Conservation (phyloP, 1,140 invertebrate genomes). For the Ylistrum balloti region DNA sequence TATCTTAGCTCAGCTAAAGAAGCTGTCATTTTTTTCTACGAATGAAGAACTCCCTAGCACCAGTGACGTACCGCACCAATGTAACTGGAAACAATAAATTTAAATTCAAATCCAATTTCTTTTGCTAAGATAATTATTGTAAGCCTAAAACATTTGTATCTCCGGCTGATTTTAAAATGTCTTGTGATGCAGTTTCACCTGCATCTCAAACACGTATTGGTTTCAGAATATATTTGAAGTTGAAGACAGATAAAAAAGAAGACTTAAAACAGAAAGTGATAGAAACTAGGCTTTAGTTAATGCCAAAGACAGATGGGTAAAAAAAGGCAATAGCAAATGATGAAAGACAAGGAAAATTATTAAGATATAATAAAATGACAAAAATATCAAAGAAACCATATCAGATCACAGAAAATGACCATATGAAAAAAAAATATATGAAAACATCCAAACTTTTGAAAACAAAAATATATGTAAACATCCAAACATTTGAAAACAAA, state of each 20-base stretch:
- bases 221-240: neutral
- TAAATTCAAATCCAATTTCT: neutral
- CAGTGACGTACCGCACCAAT: neutral
- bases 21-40: slow-evolving; percentile 11
- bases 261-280: neutral
- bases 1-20: slow-evolving; percentile 13
- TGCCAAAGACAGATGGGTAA: slow-evolving; percentile 8
- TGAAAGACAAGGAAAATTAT: too few relatives aligned
- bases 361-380: neutral
- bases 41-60: neutral
- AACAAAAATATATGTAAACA: neutral
- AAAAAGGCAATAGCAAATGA: neutral
- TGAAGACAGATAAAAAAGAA: neutral
- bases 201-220: too few relatives aligned
- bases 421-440: neutral
- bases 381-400: neutral
- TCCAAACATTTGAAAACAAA: neutral
- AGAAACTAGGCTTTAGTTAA: neutral
- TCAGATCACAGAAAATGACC: neutral
- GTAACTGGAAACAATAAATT: slow-evolving; percentile 11
- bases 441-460: neutral
- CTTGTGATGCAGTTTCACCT: too few relatives aligned
- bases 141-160: neutral
- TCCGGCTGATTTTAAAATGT: neutral
- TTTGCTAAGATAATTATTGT: neutral